Base-by-base conservation (phyloP, 2,113 vertebrate species). In the Aythya baeri region DNA sequence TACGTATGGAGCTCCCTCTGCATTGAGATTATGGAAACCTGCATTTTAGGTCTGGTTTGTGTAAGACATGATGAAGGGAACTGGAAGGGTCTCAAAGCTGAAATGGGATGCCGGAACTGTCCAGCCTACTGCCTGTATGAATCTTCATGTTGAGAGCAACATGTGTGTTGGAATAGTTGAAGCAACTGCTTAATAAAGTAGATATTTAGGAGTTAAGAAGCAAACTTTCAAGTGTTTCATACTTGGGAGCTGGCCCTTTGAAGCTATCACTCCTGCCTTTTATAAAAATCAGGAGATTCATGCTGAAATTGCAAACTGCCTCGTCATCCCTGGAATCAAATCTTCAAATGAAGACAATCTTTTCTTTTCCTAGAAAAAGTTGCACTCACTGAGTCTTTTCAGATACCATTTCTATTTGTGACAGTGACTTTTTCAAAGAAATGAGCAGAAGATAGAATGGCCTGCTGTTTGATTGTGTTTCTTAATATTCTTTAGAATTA, bases 401-500 rank as follows among this genome's bases (percentile, higher is more conserved):
- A 95, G 66, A 96, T 89, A 77, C 27, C 29, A 22, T 71, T 95
- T 94, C 87, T 94, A 89, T 95, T 90, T 93, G 91, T 83, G 91
- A 89, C 71, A 83, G 78, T 77, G 91, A 85, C 89, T 94, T 94
- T 89, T 91, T 74, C 70, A 87, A 88, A 90, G 71, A 93, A 94
- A 86, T 27, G 83, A 95, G 83, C 68, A 91, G 88, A 94, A 94
- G 94, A 86, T 74, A 81, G 83, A 94, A 86, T 57, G 95, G 83
- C 90, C 88, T 91, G 92, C 83, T 93, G 86, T 74, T 90, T 93
- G 68, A 92, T 84, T 93, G 93, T 94, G 81, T 93, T 94, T 93
- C 79, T 86, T 94, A 91, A 93, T 94, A 84, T 52, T 73, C 86
- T 90, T 94, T 88, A 95, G 94, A 90, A 92, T 94, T 84, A 93